phyloP scores from a whole-genome alignment of 2,888 invertebrate genomes.

The Synergus umbraculus region DNA sequence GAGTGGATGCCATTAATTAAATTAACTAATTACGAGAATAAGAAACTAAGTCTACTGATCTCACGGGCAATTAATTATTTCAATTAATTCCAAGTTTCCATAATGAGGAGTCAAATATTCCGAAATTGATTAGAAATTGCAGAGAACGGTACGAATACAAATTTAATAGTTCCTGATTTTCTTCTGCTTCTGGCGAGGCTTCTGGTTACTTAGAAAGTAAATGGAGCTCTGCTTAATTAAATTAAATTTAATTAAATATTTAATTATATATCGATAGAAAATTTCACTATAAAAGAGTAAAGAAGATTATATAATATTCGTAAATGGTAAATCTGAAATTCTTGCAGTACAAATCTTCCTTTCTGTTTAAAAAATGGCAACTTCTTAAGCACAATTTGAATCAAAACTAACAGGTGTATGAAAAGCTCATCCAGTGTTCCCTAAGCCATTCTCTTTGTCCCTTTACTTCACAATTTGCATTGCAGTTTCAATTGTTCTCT shows the following conservation, averaged over 20 bases:
- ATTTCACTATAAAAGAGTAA: too few relatives aligned
- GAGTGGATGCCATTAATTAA: constrained; percentile 29
- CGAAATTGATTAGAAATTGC: constrained; percentile 25
- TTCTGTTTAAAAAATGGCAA: background rate
- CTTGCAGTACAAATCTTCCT: background rate
- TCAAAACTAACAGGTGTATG: background rate
- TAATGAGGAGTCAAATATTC: constrained; percentile 37
- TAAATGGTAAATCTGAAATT: too few relatives aligned
- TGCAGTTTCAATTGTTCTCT: background rate
- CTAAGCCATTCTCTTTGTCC: background rate
- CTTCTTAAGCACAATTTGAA: background rate
- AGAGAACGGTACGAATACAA: background rate
- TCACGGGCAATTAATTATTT: constrained; percentile 6
- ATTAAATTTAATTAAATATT: constrained; percentile 1
- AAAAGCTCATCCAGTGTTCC: background rate
- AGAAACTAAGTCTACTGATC: constrained; percentile 15
- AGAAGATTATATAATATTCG: background rate
- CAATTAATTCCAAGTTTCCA: constrained; percentile 36
- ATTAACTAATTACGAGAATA: constrained; percentile 17
- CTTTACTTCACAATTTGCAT: background rate
- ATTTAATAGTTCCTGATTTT: background rate
- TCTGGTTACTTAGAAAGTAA: background rate
- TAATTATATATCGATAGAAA: background rate
- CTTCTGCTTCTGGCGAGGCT: background rate
- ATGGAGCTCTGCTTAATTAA: constrained; percentile 1